Conservation (phyloP, 2,888 invertebrate species). For the Andrena minutula region DNA sequence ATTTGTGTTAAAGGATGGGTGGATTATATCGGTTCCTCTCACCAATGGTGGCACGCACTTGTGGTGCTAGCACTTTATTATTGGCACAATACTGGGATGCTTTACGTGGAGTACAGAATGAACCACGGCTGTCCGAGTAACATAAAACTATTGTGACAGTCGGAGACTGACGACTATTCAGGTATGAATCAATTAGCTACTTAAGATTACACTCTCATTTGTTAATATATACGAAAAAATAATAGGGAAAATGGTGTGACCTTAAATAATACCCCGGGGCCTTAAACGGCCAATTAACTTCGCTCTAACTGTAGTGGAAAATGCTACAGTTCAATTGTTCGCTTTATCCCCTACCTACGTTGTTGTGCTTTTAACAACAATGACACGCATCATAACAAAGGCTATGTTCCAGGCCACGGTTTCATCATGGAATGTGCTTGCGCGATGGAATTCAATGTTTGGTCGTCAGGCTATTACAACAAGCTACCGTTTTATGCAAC, state of each 20-base stretch:
- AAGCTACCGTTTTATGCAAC: slow-evolving; percentile 78
- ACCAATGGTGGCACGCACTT: slow-evolving; percentile 98
- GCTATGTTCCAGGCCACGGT: slow-evolving; percentile 64
- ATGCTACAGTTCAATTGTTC: too few relatives aligned
- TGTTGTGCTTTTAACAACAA: not conserved
- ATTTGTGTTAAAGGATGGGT: slow-evolving; percentile 88
- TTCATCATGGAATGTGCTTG: slow-evolving; percentile 83
- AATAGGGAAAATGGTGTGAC: too few relatives aligned
- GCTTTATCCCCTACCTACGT: too few relatives aligned
- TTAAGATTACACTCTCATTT: too few relatives aligned
- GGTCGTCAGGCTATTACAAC: slow-evolving; percentile 73
- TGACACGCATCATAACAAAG: not conserved
- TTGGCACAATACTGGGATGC: slow-evolving; percentile 96
- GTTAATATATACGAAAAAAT: too few relatives aligned
- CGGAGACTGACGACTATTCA: slow-evolving; percentile 85
- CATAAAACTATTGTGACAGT: slow-evolving; percentile 88
- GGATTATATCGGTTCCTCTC: slow-evolving; percentile 97
- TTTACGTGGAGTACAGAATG: slow-evolving; percentile 92
- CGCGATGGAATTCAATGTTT: slow-evolving; percentile 82
- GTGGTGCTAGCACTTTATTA: slow-evolving; percentile 95
- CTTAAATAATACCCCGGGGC: too few relatives aligned
- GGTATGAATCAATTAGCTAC: slow-evolving; percentile 75
- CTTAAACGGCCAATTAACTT: too few relatives aligned
- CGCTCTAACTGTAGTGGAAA: too few relatives aligned
- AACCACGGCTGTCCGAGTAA: slow-evolving; percentile 91